Evolutionary conservation across 2,888 invertebrate genomes (phyloP).

Genomic region (Rhamnusium bicolor): DNA sequence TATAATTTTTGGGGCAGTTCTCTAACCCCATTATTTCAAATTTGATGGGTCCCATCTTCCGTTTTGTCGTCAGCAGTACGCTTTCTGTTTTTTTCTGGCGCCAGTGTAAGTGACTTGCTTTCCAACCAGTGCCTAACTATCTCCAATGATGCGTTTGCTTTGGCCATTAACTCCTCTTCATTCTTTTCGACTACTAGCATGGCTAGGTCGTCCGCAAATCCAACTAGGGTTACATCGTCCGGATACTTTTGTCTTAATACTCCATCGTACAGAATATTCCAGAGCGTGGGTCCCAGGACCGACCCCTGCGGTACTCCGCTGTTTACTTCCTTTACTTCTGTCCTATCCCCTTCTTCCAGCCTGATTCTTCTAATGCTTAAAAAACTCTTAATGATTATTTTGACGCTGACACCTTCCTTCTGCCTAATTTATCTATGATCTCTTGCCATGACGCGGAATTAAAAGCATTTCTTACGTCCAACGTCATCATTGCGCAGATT

Average conservation of each 20-base stretch:
- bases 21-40: too few species aligned
- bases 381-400: too few species aligned
- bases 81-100: not conserved
- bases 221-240: too few species aligned
- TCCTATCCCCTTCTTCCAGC: too few species aligned
- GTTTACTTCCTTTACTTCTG: too few species aligned
- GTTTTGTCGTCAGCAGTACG: not conserved
- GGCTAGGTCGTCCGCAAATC: slow-evolving; percentile 14
- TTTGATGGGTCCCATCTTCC: not conserved
- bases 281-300: too few species aligned
- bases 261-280: too few species aligned
- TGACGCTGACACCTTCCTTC: not conserved
- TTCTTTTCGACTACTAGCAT: not conserved
- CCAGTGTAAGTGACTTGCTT: not conserved
- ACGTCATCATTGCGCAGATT: slow-evolving; percentile 21
- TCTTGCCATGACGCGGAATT: slow-evolving; percentile 20
- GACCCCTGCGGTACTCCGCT: too few species aligned
- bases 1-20: too few species aligned
- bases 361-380: slow-evolving; percentile 1
- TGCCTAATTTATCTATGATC: slow-evolving; percentile 15
- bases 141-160: not conserved
- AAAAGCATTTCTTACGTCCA: slow-evolving; percentile 34
- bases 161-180: not conserved
- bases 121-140: not conserved
- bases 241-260: too few species aligned